These are phyloP conservation scores for Sycobia sp. DNA, from an alignment of 1,140 invertebrate genomes.

Conservation along the genomic window DNA sequence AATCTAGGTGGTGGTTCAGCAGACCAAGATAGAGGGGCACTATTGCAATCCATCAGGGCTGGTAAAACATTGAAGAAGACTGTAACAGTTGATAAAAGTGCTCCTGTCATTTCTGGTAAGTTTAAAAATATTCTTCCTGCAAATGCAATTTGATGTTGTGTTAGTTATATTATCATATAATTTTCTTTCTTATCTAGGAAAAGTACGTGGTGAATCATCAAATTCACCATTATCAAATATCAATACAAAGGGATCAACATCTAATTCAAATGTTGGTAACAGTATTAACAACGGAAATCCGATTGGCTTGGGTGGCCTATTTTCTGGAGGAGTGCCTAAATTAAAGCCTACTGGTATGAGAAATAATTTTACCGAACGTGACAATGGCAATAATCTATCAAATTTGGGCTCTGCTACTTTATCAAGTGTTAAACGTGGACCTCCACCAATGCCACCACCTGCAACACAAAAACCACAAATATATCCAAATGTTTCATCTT, in stretches of 20 bases:
- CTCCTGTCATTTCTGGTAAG: constrained; percentile 72
- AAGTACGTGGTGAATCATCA: constrained; percentile 53
- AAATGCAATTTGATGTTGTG: neutral
- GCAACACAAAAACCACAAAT: constrained; percentile 61
- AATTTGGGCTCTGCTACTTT: constrained; percentile 12
- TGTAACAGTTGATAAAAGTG: constrained; percentile 87
- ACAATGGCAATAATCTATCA: constrained; percentile 31
- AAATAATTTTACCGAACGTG: constrained; percentile 50
- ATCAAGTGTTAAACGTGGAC: constrained; percentile 58
- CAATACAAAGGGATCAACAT: constrained; percentile 36
- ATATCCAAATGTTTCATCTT: constrained; percentile 5
- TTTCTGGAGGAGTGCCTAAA: constrained; percentile 87
- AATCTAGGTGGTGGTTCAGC: constrained; percentile 55
- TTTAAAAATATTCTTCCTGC: constrained; percentile 6
- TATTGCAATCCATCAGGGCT: constrained; percentile 82
- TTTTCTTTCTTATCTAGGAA: constrained; percentile 45
- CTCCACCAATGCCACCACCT: constrained; percentile 63
- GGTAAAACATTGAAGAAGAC: constrained; percentile 84
- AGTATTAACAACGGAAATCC: constrained; percentile 59
- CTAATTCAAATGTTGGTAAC: constrained; percentile 55
- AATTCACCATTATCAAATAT: constrained; percentile 45
- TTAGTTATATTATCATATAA: neutral
- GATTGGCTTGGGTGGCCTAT: constrained; percentile 75
- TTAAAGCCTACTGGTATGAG: constrained; percentile 75
- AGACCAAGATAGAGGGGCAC: constrained; percentile 67